Base-by-base conservation (phyloP, 2,113 vertebrate species). In the Campylorhamphus procurvoides region DNA sequence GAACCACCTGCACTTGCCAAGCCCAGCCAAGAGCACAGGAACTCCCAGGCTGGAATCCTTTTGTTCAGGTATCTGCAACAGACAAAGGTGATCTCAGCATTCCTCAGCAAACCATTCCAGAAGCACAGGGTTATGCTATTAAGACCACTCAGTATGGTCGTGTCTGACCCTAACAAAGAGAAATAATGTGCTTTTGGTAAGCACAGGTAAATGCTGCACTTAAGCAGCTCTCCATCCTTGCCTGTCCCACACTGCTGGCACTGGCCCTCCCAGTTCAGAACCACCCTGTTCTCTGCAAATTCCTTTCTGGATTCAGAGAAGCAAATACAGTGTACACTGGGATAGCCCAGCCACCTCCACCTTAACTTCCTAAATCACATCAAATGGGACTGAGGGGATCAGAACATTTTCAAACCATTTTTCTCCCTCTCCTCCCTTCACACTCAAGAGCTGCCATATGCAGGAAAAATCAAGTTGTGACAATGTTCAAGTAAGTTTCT, bases 31-130 rank as follows among this genome's bases (percentile, higher is more conserved):
- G 74, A 80, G 87, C 85, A 58, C 58, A 23, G 87, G 78, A 87
- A 66, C 78, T 59, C 22, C 4, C 79, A 86, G 75, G 88, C 37
- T 67, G 56, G 93, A 86, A 93, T 90, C 92, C 93, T 91, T 94
- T 93, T 80, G 42, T 88, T 84, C 47, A 91, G 81, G 75, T 81
- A 91, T 59, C 82, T 71, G 67, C 81, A 66, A 24, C 6, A 89
- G 56, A 39, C 40, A 76, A 77, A 42, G 0, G 4, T 12, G 14
- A 66, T 5, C 59, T 7, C 7, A 22, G 71, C 23, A 19, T 20
- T 89, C 13, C 23, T 0, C 46, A 72, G 18, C 18, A 40, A 60
- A 49, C 15, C 35, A 49, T 9, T 10, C 52, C 27, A 69, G 60
- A 50, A 80, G 53, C 27, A 10, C 27, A 68, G 29, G 76, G 33